A percentile compares a stretch with the other conserved stretches of the same genome.
These are phyloP conservation scores for Numenius arquata DNA, from an alignment of 2,113 vertebrate species.

Conservation along the genomic window DNA sequence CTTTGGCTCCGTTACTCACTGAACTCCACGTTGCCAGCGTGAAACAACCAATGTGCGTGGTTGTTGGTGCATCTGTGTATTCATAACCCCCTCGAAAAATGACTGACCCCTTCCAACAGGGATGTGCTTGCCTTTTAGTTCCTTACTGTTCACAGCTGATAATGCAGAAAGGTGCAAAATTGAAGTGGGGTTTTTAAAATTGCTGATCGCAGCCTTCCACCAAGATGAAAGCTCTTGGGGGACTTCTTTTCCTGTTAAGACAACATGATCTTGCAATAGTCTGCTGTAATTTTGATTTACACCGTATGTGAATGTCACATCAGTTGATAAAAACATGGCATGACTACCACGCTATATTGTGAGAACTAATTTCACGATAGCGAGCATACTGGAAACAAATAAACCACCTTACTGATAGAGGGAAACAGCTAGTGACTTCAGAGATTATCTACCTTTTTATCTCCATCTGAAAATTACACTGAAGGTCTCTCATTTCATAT, in stretches of 20 bases:
- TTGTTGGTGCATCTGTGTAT: not conserved
- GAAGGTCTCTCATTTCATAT: not conserved
- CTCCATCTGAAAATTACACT: not conserved
- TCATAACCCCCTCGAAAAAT: not conserved
- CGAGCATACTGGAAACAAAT: not conserved
- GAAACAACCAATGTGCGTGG: not conserved
- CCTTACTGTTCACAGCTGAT: not conserved
- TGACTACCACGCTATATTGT: not conserved
- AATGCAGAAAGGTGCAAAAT: not conserved
- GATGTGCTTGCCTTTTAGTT: conserved; percentile 9
- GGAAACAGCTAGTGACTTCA: not conserved
- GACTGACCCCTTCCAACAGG: not conserved
- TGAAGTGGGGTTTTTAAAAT: not conserved
- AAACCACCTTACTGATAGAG: not conserved
- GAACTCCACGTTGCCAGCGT: not conserved
- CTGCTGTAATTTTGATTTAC: not conserved
- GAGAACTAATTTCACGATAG: not conserved
- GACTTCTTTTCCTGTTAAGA: not conserved
- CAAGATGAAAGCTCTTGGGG: not conserved
- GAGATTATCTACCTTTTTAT: not conserved
- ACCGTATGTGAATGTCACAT: not conserved
- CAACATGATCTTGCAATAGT: not conserved
- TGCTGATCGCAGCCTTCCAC: not conserved
- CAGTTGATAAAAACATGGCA: not conserved
- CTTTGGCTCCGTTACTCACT: conserved; percentile 15